Conservation (phyloP, 2,113 vertebrate genomes). For the Erinaceus europaeus region DNA sequence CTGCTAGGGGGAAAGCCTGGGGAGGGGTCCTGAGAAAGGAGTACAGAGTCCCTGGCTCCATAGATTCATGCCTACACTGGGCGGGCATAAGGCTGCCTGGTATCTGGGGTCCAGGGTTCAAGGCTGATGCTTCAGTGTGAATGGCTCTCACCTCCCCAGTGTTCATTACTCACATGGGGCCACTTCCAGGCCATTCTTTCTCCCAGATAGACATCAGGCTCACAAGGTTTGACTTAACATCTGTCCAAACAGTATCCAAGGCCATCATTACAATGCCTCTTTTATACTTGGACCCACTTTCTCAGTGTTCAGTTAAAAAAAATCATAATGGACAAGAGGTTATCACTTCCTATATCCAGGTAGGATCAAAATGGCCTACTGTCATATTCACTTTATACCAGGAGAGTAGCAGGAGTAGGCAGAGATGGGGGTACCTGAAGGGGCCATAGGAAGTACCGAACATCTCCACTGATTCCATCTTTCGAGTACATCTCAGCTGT, state of each 20-base stretch:
- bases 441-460: slow-evolving; percentile 82
- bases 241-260: background rate
- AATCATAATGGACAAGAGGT: background rate
- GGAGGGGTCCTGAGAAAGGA: no score
- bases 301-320: background rate
- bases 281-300: background rate
- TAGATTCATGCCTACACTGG: fast-evolving
- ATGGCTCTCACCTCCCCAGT: background rate
- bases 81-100: fast-evolving
- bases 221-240: background rate
- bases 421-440: slow-evolving; percentile 76
- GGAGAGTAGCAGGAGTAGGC: no score
- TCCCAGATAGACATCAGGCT: no score
- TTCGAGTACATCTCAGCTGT: slow-evolving; percentile 62
- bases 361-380: background rate
- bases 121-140: background rate
- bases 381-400: no score
- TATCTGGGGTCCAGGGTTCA: background rate
- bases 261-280: background rate
- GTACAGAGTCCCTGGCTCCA: no score
- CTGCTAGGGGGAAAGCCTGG: no score
- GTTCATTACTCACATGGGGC: fast-evolving
- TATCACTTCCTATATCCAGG: background rate
- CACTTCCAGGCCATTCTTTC: background rate
- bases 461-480: slow-evolving; percentile 56